These are phyloP conservation scores for Rhinolophus sinicus DNA, from an alignment of 2,113 vertebrate species.

Conservation along the genomic window DNA sequence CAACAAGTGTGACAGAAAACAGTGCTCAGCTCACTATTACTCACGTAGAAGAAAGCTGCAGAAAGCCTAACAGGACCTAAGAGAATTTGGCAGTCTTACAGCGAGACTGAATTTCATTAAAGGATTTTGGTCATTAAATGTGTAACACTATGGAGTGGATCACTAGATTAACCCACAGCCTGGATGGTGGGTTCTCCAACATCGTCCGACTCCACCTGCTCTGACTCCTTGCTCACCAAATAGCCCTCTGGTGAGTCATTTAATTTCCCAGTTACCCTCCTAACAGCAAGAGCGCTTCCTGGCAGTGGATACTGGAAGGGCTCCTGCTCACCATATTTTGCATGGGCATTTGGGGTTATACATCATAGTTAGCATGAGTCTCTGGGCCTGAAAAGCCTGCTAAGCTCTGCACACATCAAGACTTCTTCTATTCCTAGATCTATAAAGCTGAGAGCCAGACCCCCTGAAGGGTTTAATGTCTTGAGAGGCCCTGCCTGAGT, in stretches of 20 bases:
- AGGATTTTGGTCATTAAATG: background rate
- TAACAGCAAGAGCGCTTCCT: background rate
- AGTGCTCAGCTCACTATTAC: background rate
- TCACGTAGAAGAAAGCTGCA: constrained; percentile 11
- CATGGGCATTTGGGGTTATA: background rate
- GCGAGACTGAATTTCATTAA: background rate
- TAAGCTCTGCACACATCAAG: background rate
- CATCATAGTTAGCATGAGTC: background rate
- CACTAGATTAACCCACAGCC: background rate
- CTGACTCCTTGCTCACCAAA: background rate
- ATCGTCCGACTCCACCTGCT: background rate
- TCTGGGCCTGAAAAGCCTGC: background rate
- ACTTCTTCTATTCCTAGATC: background rate
- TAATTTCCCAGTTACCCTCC: background rate
- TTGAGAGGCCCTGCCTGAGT: background rate
- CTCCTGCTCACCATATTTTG: background rate
- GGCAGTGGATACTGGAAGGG: background rate
- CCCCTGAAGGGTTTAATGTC: background rate
- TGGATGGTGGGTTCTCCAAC: background rate
- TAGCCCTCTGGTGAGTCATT: background rate
- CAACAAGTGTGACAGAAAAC: background rate
- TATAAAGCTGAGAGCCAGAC: background rate
- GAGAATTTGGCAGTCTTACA: background rate
- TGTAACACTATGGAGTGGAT: background rate
- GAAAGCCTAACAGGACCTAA: background rate